phyloP scores from a whole-genome alignment of 2,797 vertebrate species.

The Neostethus bicornis region DNA sequence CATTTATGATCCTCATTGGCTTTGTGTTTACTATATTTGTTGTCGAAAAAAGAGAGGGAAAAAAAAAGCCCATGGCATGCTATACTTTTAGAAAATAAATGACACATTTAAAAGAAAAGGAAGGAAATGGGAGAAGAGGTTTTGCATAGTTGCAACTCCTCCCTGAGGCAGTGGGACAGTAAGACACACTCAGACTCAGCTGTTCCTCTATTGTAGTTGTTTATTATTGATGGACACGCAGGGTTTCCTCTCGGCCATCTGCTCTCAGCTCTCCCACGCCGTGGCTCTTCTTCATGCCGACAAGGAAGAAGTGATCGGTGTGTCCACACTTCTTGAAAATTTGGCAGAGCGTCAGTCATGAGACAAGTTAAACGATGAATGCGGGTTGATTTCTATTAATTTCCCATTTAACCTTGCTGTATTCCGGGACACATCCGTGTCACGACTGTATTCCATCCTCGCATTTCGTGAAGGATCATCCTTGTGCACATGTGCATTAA shows the following conservation, averaged over 20 bases:
- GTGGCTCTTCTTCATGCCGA: slow-evolving; percentile 43
- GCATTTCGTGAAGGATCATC: slow-evolving; percentile 41
- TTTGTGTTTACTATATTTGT: not conserved
- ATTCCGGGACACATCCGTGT: slow-evolving; percentile 28
- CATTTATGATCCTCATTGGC: not conserved
- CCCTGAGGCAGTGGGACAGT: slow-evolving; percentile 52
- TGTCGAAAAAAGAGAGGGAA: no score
- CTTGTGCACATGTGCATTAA: slow-evolving; percentile 2
- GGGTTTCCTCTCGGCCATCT: slow-evolving; percentile 74
- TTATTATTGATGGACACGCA: slow-evolving; percentile 75
- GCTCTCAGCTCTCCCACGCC: slow-evolving; percentile 56
- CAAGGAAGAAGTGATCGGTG: slow-evolving; percentile 47
- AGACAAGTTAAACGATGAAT: slow-evolving; percentile 15
- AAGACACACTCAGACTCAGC: slow-evolving; percentile 15
- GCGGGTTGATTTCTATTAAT: slow-evolving; percentile 41
- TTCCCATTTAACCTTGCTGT: not conserved
- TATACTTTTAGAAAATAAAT: no score
- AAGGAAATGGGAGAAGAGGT: slow-evolving; percentile 13
- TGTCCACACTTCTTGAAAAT: slow-evolving; percentile 60
- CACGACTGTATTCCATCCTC: slow-evolving; percentile 7
- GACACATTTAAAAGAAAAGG: not conserved
- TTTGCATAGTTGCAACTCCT: slow-evolving; percentile 51
- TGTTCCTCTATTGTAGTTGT: slow-evolving; percentile 52
- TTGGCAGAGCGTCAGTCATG: slow-evolving; percentile 26
- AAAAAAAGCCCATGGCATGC: not conserved